Evolutionary conservation across 2,888 invertebrate species (phyloP), one percentile per base, ranked within the genome.

Genomic region (Microctonus hyperodae): DNA sequence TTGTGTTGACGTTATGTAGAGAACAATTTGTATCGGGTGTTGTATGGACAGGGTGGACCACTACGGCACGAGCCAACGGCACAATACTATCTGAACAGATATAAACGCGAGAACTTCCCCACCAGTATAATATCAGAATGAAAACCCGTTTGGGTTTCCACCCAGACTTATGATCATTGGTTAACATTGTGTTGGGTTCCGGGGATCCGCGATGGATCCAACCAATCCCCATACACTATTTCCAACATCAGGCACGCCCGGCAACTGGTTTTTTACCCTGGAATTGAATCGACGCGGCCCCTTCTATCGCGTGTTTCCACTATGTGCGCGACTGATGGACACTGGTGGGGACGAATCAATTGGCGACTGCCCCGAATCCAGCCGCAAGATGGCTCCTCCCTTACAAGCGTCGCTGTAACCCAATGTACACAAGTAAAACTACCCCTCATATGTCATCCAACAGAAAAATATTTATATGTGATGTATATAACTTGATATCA

Each of bases 361-460:
- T 83, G 83, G 76, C 78, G 77, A 75, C 77, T 79, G 73, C 76
- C 79, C 79, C 76, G 76, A 80, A 79, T 78, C 74, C 76, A 76
- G 80, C 83, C 81, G 79, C 83, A 84, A 84, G 83, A 83, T 84
- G 83, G 83, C 84, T 84, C 84, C 84, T 81, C 80, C 81, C 79
- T 77, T 72, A 77, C 77, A 76, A 44, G 44, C 16, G 11, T 16
- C n/a, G 25, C n/a, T 78, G 74, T 73, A 69, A 63, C 53, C 20
- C 22, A n/a, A n/a, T n/a, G n/a, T n/a, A n/a, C n/a, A n/a, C n/a
- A 31, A 67, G 51, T 31, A 61, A 68, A 72, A 71, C 59, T 57
- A 69, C 61, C 66, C 63, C 60, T 51, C 53, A 56, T 31, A 59
- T 48, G 48, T 35, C 62, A 53, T 60, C n/a, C n/a, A n/a, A 40